Base-by-base conservation (phyloP, 2,888 invertebrate species). In the Odontothrips loti region DNA sequence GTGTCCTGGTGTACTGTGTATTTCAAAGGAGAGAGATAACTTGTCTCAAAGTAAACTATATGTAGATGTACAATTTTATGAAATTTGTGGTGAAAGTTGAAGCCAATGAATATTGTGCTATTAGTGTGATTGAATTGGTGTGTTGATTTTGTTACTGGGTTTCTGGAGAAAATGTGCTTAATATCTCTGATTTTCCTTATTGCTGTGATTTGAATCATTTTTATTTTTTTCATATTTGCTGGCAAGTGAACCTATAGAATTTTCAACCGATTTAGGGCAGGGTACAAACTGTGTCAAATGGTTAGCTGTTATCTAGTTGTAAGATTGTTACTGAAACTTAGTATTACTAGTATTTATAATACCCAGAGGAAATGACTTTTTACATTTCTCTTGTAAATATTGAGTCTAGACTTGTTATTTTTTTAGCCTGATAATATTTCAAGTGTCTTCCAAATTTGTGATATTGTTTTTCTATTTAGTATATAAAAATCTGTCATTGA, bases 361-460 rank as follows among this genome's bases (percentile, higher is more conserved):
- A 27, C 68, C 68, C n/a, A 27, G 23, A 12, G 27, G 12, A 27
- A 27, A 75, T 75, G 68, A 75, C 11, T 27, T 27, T 27, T 11
- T 12, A 75, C 27, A 58, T 75, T 27, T 75, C 68, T 27, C 23
- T 75, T 75, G 27, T 75, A 75, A 75, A 75, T 75, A 23, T 75
- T 27, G 23, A 75, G 27, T 75, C 68, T 75, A 75, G 68, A 75
- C 27, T 75, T 75, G 68, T 75, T 27, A 75, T 75, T 75, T 68
- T 43, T 75, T 75, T 75, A 75, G 68, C 9, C n/a, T 75, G 68
- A 75, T 23, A 9, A 75, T 75, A 23, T 75, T 27, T 75, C n/a
- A 75, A 27, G 23, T 75, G 68, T 75, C 68, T 75, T 75, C 68
- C 68, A 75, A 75, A 75, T 75, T 75, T 75, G 68, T 75, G 68